Conservation (phyloP, 2,113 vertebrate species). For the Aspiorhynchus laticeps region DNA sequence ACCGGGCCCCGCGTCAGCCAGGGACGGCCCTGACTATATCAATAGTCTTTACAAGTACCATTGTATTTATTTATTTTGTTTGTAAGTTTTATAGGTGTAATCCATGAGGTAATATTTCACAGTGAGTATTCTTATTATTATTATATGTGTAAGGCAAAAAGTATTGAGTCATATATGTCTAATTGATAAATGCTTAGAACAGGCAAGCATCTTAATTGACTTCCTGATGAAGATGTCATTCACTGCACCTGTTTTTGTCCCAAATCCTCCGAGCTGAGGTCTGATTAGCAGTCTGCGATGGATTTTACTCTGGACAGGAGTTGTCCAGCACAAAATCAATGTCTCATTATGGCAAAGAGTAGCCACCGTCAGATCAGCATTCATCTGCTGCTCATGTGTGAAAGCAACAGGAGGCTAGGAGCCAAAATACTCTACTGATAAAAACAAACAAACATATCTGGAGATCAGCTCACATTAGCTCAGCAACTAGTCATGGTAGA, state of each 20-base stretch:
- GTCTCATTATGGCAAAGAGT: conserved; percentile 23
- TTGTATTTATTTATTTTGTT: no score
- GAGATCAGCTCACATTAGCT: not conserved
- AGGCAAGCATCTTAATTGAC: not conserved
- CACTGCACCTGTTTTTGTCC: not conserved
- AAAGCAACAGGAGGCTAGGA: not conserved
- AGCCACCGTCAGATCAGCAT: conserved; percentile 1
- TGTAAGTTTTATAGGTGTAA: no score
- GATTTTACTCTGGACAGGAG: not conserved
- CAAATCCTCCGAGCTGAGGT: not conserved
- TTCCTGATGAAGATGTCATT: not conserved
- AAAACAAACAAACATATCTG: no score
- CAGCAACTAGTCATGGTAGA: conserved; percentile 2
- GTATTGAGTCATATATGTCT: not conserved
- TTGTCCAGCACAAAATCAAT: conserved; percentile 23
- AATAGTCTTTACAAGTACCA: no score
- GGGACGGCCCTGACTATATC: no score
- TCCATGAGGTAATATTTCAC: no score
- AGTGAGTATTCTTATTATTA: not conserved
- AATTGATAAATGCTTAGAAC: not conserved
- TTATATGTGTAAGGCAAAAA: not conserved
- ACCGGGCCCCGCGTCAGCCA: no score
- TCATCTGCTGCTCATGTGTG: not conserved
- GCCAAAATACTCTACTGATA: not conserved
- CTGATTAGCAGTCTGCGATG: conserved; percentile 15